Evolutionary conservation across 2,797 vertebrate species (phyloP), one percentile per base, ranked within the genome.

Genomic region (Simalia tracyae): DNA sequence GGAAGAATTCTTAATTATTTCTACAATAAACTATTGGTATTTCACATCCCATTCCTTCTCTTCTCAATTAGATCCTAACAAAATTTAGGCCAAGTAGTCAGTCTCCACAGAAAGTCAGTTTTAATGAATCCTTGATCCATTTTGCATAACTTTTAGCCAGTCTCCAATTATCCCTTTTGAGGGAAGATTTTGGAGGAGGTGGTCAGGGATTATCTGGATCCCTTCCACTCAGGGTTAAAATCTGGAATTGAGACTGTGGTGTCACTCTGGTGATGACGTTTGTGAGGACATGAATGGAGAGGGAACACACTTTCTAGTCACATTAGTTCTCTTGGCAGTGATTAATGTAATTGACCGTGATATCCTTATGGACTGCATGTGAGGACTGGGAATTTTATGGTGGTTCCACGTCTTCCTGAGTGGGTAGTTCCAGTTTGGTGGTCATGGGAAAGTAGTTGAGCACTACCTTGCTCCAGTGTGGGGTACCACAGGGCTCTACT

Each of bases 1-100:
- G 11, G 60, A 59, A 10, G 11, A 46, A 92, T 92, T 95, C 15
- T n/a, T 93, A 91, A 66, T 50, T 92, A 31, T 11, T 84, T 87
- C 91, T 68, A 76, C 19, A 66, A 11, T 31, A 86, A 46, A n/a
- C 68, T 2, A 28, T 7, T 36, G 22, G 87, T 4, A 72, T 94
- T 89, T 59, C 22, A 14, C 6, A 76, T 87, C 26, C 28, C 3
- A 46, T 60, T 17, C 28, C 5, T 60, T 59, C 54, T 50, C 31
- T 36, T 14, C n/a, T 68, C 0, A 1, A 76, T 90, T 86, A 68
- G 7, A 89, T 28, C 17, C 91, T 54, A 92, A 24, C 0, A n/a
- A 68, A 46, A 72, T 76, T 92, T 86, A 86, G 81, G 36, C 36
- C 4, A 3, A 86, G 50, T 56, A 26, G 61, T 85, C 63, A 3